Evolutionary conservation across 1,140 invertebrate species (phyloP).

Genomic region (Mesaphorura yosii): DNA sequence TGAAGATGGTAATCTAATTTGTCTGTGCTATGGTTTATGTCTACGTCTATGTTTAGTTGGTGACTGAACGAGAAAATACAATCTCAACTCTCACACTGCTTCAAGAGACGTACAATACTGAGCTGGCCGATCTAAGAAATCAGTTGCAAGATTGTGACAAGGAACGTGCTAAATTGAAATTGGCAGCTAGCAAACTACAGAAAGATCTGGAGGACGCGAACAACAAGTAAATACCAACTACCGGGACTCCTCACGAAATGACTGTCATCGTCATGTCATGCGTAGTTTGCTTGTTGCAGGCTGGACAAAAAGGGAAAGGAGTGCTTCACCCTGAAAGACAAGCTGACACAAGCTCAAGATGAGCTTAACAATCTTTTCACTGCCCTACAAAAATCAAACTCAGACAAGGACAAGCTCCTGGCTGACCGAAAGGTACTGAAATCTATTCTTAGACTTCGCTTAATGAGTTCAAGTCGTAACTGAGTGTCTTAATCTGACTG

Average conservation of each 20-base stretch:
- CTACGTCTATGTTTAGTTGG: slow-evolving; percentile 17
- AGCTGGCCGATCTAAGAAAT: slow-evolving; percentile 18
- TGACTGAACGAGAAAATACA: slow-evolving; percentile 21
- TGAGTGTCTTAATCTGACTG: not conserved
- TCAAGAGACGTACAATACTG: slow-evolving; percentile 19
- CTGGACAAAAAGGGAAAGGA: slow-evolving; percentile 21
- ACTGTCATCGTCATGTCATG: no score
- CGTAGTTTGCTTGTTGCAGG: slow-evolving; percentile 7
- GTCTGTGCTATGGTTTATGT: no score
- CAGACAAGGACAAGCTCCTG: slow-evolving; percentile 16
- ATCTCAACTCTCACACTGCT: slow-evolving; percentile 20
- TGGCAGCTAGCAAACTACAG: slow-evolving; percentile 14
- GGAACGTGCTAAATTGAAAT: slow-evolving; percentile 15
- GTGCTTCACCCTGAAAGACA: slow-evolving; percentile 11
- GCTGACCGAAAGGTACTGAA: slow-evolving; percentile 7
- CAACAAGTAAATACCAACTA: slow-evolving; percentile 11
- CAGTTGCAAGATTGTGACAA: slow-evolving; percentile 20
- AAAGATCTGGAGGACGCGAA: slow-evolving; percentile 17
- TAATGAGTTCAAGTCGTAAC: no score
- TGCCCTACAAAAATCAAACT: slow-evolving; percentile 15
- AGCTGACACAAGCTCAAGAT: slow-evolving; percentile 14
- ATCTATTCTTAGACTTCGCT: not conserved
- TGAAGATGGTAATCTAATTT: no score
- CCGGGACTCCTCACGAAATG: not conserved
- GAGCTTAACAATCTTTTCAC: slow-evolving; percentile 14